Conservation (phyloP, 2,888 invertebrate species). For the Hedychridium roseum region DNA sequence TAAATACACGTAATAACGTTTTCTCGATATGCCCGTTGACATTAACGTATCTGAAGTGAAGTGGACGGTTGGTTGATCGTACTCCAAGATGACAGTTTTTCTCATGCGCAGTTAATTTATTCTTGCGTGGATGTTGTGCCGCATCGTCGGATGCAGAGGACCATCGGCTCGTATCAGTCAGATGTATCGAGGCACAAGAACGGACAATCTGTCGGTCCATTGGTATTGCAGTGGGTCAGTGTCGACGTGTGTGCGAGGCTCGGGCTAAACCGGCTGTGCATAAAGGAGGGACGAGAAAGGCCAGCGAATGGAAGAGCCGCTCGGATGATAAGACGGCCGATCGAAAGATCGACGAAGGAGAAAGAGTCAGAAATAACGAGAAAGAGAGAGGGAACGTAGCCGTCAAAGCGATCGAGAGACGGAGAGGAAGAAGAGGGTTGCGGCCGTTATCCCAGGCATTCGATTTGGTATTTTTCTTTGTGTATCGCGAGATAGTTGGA, state of each 20-base stretch:
- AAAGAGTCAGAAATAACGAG: slow-evolving; percentile 26
- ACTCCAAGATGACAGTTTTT: no score
- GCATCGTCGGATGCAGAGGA: no score
- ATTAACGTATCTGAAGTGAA: no score
- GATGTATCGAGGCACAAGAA: slow-evolving; percentile 25
- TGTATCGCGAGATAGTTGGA: slow-evolving; percentile 63
- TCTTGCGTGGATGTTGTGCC: no score
- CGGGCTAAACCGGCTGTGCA: slow-evolving; percentile 26
- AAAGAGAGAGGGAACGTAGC: slow-evolving; percentile 17
- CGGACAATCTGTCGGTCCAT: slow-evolving; percentile 35
- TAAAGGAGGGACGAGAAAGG: slow-evolving; percentile 18
- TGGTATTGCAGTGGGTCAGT: slow-evolving; percentile 30
- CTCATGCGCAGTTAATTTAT: no score
- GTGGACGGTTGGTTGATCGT: no score
- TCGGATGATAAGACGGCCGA: slow-evolving; percentile 1
- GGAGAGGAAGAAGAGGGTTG: slow-evolving; percentile 27
- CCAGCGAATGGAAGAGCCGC: slow-evolving; percentile 2
- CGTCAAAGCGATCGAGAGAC: slow-evolving; percentile 22
- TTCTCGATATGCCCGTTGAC: no score
- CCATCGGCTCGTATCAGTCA: no score
- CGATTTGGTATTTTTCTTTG: slow-evolving; percentile 65
- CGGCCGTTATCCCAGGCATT: slow-evolving; percentile 60
- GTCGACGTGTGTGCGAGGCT: slow-evolving; percentile 23
- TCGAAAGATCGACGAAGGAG: slow-evolving; percentile 12
- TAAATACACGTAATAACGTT: no score